phyloP scores from a whole-genome alignment of 2,797 vertebrate species.

The Takifugu rubripes region DNA sequence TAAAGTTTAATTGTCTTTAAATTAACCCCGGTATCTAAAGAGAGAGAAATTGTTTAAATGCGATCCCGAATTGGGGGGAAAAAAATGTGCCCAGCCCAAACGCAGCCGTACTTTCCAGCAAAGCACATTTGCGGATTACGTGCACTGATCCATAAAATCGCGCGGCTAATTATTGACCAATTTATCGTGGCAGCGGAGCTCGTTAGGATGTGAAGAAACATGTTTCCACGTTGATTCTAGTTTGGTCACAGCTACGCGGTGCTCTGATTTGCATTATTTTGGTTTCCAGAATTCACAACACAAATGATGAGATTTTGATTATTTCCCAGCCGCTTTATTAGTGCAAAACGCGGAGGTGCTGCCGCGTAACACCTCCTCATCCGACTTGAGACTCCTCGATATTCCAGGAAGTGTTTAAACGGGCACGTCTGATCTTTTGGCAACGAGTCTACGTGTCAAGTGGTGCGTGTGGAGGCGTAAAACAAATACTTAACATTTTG shows the following conservation, averaged over 20 bases:
- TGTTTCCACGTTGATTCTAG: no score
- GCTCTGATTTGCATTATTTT: no score
- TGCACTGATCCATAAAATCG: background rate
- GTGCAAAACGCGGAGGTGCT: no score
- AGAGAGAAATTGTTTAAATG: no score
- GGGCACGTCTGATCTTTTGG: conserved; percentile 1
- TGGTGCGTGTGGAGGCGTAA: conserved; percentile 19
- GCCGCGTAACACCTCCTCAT: background rate
- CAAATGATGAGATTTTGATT: no score
- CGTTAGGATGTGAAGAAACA: background rate
- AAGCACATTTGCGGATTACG: background rate
- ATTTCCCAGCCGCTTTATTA: no score
- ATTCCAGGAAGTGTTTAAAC: background rate
- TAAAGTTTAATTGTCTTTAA: conserved; percentile 47
- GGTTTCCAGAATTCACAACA: no score
- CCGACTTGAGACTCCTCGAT: background rate
- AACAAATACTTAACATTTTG: conserved; percentile 49
- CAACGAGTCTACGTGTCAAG: conserved; percentile 4
- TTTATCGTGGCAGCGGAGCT: background rate
- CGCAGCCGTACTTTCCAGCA: no score
- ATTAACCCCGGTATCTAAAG: conserved; percentile 15
- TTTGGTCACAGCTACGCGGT: no score
- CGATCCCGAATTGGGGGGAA: background rate
- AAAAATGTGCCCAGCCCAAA: background rate
- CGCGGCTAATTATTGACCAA: conserved; percentile 1